These are phyloP conservation scores for Danaus chrysippus DNA, from an alignment of 2,888 invertebrate species.

Conservation along the genomic window DNA sequence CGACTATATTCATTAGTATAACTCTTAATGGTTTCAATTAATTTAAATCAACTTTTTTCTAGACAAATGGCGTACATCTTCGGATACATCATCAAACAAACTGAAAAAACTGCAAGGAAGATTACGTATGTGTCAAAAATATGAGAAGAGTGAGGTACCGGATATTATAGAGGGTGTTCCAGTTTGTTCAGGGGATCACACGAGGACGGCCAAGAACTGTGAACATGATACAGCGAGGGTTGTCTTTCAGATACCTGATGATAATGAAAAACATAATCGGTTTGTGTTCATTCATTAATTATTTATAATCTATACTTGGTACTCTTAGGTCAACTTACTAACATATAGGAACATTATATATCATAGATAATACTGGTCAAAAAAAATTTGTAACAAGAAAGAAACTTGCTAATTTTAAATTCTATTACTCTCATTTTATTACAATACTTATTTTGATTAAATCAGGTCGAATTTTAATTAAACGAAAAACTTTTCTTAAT, in stretches of 20 bases:
- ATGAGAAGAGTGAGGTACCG: slow-evolving; percentile 73
- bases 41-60: slow-evolving; percentile 8
- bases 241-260: slow-evolving; percentile 62
- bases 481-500: too few species aligned
- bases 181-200: slow-evolving; percentile 64
- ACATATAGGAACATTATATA: too few species aligned
- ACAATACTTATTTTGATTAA: too few species aligned
- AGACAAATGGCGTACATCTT: slow-evolving; percentile 63
- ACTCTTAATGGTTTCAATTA: too few species aligned
- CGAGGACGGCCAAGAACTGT: slow-evolving; percentile 49
- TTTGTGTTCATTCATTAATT: slow-evolving; percentile 34
- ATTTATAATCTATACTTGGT: background rate
- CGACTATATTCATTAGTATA: too few species aligned
- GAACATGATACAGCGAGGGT: slow-evolving; percentile 52
- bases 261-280: slow-evolving; percentile 55
- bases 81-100: slow-evolving; percentile 63
- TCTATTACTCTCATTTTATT: too few species aligned
- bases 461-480: too few species aligned
- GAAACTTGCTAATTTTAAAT: too few species aligned
- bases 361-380: too few species aligned
- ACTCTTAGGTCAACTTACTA: background rate
- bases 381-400: too few species aligned
- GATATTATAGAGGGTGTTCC: slow-evolving; percentile 76
- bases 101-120: slow-evolving; percentile 60
- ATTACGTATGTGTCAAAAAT: slow-evolving; percentile 62